These are phyloP conservation scores for Meghimatium bilineatum DNA, from an alignment of 2,888 invertebrate species.

Conservation along the genomic window DNA sequence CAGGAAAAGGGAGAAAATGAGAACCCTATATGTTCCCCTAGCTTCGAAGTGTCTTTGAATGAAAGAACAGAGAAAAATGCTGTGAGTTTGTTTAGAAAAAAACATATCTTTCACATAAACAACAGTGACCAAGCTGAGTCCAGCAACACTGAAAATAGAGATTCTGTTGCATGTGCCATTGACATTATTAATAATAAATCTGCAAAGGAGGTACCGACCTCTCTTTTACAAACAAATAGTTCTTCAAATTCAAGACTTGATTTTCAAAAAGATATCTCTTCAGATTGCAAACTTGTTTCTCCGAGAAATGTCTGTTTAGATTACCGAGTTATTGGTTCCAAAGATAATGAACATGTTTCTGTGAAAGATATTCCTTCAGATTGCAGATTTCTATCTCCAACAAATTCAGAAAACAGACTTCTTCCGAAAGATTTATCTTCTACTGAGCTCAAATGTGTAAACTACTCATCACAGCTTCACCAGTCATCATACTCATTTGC, in stretches of 20 bases:
- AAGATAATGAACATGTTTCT: background rate
- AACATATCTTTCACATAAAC: background rate
- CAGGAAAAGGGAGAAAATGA: background rate
- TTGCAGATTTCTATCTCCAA: background rate
- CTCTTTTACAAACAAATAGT: background rate
- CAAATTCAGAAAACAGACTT: background rate
- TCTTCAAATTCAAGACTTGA: background rate
- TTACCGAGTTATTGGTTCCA: background rate
- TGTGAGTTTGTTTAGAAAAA: background rate
- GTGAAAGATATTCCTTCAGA: background rate
- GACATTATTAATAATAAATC: background rate
- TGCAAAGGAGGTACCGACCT: background rate
- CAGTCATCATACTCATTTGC: conserved; percentile 23
- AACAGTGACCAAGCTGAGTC: background rate
- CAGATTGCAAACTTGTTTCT: background rate
- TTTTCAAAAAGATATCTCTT: background rate
- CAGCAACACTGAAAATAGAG: background rate
- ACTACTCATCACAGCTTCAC: conserved; percentile 21
- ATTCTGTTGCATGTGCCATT: background rate
- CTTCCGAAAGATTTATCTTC: background rate
- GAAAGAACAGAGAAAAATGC: background rate
- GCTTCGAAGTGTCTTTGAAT: background rate
- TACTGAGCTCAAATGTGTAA: conserved; percentile 6
- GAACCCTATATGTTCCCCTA: background rate
- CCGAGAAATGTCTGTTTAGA: background rate